Evolutionary conservation across 2,888 invertebrate genomes (phyloP), one percentile per base, ranked within the genome.

Genomic region (Seladonia tumulorum): DNA sequence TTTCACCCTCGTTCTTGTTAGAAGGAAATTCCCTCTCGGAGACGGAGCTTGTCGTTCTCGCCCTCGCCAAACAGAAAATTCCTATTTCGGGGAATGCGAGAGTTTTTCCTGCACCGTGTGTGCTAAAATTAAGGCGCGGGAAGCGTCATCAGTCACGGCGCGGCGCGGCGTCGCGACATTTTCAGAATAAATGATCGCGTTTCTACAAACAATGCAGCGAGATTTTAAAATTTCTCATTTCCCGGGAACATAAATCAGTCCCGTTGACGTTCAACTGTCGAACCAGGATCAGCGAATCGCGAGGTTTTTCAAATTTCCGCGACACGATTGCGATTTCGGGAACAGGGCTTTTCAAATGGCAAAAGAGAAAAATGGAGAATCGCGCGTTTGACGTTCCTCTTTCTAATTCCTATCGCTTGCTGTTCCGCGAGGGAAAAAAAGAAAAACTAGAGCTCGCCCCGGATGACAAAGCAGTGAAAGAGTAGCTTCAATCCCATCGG

Each of bases 1-100:
- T 83, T 49, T 45, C 71, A 60, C 75, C 70, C 80, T 83, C 82
- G 45, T 45, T 29, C 45, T 77, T 45, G 60, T 63, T 80, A 35
- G 35, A n/a, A n/a, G 70, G 53, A 49, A 78, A 29, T 45, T 49
- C 60, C n/a, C 47, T 47, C n/a, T 60, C 25, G 45, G 8, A 74
- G 2, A 47, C 47, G n/a, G 18, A 35, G 35, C 25, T 42, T 42
- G 29, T 5, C 63, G 29, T 14, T 45, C 5, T 35, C 66, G 22
- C 47, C 39, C 63, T 76, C 8, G 22, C 39, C 42, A 22, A 71
- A 66, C 63, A 72, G 76, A 80, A 29, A 66, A 73, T 81, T 22
- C 18, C 81, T 76, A 14, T 74, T 72, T 72, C 5, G 10, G 29
- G 72, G 39, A 29, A 47, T n/a, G 25, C 60, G 5, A 68, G 45